A percentile compares a stretch with the other conserved stretches of the same genome.
These are phyloP conservation scores for Antheraea mylitta DNA, from an alignment of 1,140 invertebrate genomes.

Conservation along the genomic window DNA sequence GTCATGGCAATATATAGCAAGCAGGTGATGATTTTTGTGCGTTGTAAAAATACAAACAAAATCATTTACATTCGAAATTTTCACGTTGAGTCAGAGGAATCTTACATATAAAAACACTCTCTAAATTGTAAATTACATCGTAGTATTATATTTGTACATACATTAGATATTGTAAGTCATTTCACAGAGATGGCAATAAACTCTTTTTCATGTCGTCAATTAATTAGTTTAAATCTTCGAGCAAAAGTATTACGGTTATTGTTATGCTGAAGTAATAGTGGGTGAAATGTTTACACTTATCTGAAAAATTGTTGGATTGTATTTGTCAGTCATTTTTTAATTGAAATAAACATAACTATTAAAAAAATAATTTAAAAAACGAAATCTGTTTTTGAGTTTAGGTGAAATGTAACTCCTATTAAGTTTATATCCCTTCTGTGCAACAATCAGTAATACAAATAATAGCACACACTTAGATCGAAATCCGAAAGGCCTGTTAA, in stretches of 20 bases:
- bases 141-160: slow-evolving; percentile 24
- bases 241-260: slow-evolving; percentile 10
- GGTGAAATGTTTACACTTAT: too few species aligned
- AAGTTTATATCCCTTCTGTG: too few species aligned
- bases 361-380: neutral
- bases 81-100: neutral
- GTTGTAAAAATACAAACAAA: too few species aligned
- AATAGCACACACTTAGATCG: too few species aligned
- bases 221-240: slow-evolving; percentile 13
- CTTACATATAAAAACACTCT: slow-evolving; percentile 3
- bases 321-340: too few species aligned
- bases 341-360: too few species aligned
- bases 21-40: too few species aligned
- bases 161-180: slow-evolving; percentile 15
- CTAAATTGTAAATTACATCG: slow-evolving; percentile 16
- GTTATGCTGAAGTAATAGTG: neutral
- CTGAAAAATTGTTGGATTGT: too few species aligned
- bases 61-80: neutral
- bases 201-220: slow-evolving; percentile 23
- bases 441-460: too few species aligned
- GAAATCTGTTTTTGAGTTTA: too few species aligned
- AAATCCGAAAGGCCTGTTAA: neutral
- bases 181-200: slow-evolving; percentile 21
- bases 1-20: too few species aligned
- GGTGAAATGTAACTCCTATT: too few species aligned